Evolutionary conservation across 2,113 vertebrate species (phyloP), one percentile per base, ranked within the genome.

Genomic region (Phocoena sinus): DNA sequence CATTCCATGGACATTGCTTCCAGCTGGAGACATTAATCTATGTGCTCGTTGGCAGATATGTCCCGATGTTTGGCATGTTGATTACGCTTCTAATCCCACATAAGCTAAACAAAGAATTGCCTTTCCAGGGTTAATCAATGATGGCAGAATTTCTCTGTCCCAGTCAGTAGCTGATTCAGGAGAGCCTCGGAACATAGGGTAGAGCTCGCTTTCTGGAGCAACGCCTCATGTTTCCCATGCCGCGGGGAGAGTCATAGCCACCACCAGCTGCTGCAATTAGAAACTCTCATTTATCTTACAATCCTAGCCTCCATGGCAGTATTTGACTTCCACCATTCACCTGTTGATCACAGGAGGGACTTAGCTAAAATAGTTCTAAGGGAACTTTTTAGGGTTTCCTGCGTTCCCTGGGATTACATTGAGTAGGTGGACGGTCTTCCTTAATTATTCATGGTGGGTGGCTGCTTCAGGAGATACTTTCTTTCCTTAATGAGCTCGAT

Each of bases 191-290:
- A 33, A 10, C 2, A 14, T 0, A 65, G 56, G 8, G 10, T 8
- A 8, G 20, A 50, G 21, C 47, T 26, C 1, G 28, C 26, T 12
- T 12, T 5, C 23, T 25, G 38, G 8, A 10, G 13, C 6, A 1
- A 2, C 0, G 1, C 8, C 1, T 8, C 3, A 5, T 17, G 3
- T 8, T 58, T 25, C 5, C 1, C 33, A 0, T 0, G 33, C 33
- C 8, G 25, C 0, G 0, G 0, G 1, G 60, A 53, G 28, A 47
- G 25, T 36, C 4, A 0, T 1, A 0, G 17, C 47, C 58, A 12
- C 5, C 12, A 1, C 3, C 2, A 33, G 14, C 3, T 21, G 9
- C 4, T 6, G 1, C 33, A 2, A 1, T 11, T 33, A 8, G 2
- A 33, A 33, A 21, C 17, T 73, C 44, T 18, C 1, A 0, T 41